Evolutionary conservation across 2,888 invertebrate species (phyloP).

Genomic region (Augochlorella aurata): DNA sequence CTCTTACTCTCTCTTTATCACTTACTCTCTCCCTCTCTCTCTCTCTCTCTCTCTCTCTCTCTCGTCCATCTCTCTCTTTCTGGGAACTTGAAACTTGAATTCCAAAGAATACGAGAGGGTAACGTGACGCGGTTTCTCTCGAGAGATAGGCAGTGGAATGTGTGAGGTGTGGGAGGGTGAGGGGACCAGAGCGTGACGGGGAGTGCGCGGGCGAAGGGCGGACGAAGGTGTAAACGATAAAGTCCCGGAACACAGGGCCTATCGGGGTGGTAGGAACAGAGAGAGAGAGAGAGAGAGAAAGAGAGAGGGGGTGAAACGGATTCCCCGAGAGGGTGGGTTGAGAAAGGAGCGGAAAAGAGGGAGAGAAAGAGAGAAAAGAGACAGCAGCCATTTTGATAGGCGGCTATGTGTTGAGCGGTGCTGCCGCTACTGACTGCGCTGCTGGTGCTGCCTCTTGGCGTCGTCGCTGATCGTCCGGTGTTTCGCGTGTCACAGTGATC

Average conservation of each 20-base stretch:
- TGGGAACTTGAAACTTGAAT: background rate
- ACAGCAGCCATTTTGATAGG: constrained; percentile 80
- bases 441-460: constrained; percentile 55
- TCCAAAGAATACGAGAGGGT: background rate
- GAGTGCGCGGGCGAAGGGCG: background rate
- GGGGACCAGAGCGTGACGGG: background rate
- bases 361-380: constrained; percentile 20
- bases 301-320: background rate
- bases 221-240: constrained; percentile 6
- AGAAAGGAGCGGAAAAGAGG: constrained; percentile 1
- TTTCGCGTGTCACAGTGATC: constrained; percentile 52
- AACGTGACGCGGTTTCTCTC: too few relatives aligned
- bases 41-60: background rate
- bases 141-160: background rate
- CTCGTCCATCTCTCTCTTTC: background rate
- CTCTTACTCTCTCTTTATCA: too few relatives aligned
- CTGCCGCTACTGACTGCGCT: constrained; percentile 62
- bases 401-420: constrained; percentile 71
- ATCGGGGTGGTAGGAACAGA: background rate
- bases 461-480: constrained; percentile 48
- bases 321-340: constrained; percentile 4
- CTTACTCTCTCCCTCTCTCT: background rate
- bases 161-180: background rate
- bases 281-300: constrained; percentile 13
- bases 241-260: constrained; percentile 20